Evolutionary conservation across 2,888 invertebrate species (phyloP).

Genomic region (Sabatieria punctata): DNA sequence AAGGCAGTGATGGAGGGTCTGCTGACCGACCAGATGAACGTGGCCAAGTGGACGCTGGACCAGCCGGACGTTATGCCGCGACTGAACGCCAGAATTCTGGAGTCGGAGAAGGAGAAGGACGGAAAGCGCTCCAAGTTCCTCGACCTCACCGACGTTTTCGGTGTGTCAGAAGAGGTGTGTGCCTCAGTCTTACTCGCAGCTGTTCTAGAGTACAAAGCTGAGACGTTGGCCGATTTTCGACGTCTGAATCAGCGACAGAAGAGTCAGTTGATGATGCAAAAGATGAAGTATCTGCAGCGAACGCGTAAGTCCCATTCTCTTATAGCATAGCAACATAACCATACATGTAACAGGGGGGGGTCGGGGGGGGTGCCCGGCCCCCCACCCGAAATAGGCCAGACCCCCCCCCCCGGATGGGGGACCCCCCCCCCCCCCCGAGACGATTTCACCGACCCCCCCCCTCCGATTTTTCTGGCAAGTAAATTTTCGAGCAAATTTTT

Average conservation of each 20-base stretch:
- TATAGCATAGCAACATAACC: no score
- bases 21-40: no score
- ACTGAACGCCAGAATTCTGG: slow-evolving; percentile 66
- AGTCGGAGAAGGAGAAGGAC: slow-evolving; percentile 33
- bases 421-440: no score
- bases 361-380: no score
- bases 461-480: no score
- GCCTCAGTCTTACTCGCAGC: no score
- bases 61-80: slow-evolving; percentile 79
- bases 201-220: slow-evolving; percentile 18
- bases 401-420: no score
- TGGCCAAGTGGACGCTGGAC: slow-evolving; percentile 73
- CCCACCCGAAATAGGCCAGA: no score
- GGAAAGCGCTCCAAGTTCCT: slow-evolving; percentile 16
- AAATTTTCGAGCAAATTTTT: no score
- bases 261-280: slow-evolving; percentile 13
- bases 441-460: no score
- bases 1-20: slow-evolving; percentile 63
- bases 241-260: slow-evolving; percentile 38
- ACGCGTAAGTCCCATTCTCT: slow-evolving; percentile 12
- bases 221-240: slow-evolving; percentile 14
- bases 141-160: slow-evolving; percentile 22
- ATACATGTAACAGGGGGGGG: no score
- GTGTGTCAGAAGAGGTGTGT: slow-evolving; percentile 12
- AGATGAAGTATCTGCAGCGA: slow-evolving; percentile 12